phyloP scores from a whole-genome alignment of 2,888 invertebrate genomes.

The Rhagonycha lutea region DNA sequence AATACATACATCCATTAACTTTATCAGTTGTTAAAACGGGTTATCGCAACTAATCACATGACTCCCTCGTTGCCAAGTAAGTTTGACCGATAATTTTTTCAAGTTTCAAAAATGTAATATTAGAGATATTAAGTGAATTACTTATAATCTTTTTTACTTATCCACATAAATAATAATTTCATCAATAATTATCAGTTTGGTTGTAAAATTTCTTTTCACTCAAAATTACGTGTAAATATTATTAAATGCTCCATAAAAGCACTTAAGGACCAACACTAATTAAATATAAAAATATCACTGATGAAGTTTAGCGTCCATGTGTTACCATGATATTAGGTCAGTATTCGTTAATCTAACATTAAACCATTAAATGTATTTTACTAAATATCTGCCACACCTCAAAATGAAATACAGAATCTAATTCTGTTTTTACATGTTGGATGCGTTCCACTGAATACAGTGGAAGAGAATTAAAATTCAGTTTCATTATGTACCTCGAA shows the following conservation, averaged over 20 bases:
- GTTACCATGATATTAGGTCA: not conserved
- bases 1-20: slow-evolving; percentile 30
- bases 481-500: no score
- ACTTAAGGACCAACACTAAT: not conserved
- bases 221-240: not conserved
- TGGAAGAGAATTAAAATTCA: no score
- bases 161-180: not conserved
- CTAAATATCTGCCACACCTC: no score
- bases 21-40: slow-evolving; percentile 42
- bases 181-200: not conserved
- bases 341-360: no score
- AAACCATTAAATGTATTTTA: no score
- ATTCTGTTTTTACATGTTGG: no score
- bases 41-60: slow-evolving; percentile 47
- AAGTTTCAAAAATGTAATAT: slow-evolving; percentile 12
- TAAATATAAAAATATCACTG: not conserved
- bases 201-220: not conserved
- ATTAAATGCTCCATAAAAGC: not conserved
- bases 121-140: not conserved
- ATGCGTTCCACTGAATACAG: no score
- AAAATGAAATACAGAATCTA: no score
- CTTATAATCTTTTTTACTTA: not conserved
- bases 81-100: slow-evolving; percentile 20
- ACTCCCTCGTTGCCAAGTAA: slow-evolving; percentile 46
- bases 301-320: not conserved